Evolutionary conservation across 2,888 invertebrate genomes (phyloP).

Genomic region (Campoplex capitator): DNA sequence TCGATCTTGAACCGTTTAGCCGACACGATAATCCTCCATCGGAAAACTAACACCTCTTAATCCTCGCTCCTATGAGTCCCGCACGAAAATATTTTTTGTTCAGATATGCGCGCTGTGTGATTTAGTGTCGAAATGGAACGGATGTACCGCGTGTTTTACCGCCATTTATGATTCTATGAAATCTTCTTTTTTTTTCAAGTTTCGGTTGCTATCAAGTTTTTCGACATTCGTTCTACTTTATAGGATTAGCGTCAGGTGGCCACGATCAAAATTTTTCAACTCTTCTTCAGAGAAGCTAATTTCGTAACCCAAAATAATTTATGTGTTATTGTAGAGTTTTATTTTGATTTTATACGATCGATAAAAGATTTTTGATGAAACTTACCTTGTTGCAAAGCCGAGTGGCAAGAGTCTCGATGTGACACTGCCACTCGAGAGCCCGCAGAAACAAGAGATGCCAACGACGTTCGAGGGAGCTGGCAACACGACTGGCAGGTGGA

Average conservation of each 20-base stretch:
- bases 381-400: conserved; percentile 89
- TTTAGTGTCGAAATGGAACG: neutral
- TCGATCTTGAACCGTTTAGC: conserved; percentile 35
- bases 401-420: conserved; percentile 92
- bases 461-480: conserved; percentile 92
- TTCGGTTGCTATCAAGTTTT: neutral
- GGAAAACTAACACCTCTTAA: neutral
- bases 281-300: no score
- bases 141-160: neutral
- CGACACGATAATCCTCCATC: neutral
- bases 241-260: neutral
- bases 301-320: no score
- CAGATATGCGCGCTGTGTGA: neutral
- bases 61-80: neutral
- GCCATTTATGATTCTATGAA: neutral
- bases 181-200: neutral
- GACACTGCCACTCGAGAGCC: conserved; percentile 96
- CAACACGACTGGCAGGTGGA: conserved; percentile 85
- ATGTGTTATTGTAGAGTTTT: neutral
- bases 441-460: conserved; percentile 96
- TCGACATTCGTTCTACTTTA: neutral
- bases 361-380: neutral
- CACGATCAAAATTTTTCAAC: no score
- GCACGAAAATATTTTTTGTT: neutral
- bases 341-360: neutral